Evolutionary conservation across 2,888 invertebrate species (phyloP).

Genomic region (Spisula solida): DNA sequence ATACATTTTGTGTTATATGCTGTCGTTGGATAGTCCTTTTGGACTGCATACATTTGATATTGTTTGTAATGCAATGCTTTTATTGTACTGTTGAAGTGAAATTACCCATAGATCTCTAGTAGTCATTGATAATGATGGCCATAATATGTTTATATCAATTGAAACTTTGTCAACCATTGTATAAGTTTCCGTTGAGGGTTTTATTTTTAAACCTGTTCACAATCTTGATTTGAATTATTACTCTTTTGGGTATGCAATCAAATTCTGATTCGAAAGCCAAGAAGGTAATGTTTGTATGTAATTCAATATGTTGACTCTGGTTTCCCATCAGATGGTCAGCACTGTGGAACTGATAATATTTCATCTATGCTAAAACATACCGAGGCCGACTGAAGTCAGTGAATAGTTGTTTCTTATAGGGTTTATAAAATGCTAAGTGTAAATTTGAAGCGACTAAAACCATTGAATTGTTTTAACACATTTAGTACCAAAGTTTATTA

Average conservation of each 20-base stretch:
- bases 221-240: neutral
- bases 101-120: neutral
- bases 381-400: neutral
- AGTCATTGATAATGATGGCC: neutral
- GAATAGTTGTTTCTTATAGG: neutral
- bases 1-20: neutral
- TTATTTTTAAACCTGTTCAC: neutral
- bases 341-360: neutral
- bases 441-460: too few relatives aligned
- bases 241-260: neutral
- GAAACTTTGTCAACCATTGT: too few relatives aligned
- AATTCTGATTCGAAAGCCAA: neutral
- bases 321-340: neutral
- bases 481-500: too few relatives aligned
- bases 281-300: neutral
- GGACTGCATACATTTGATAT: neutral
- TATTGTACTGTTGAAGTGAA: neutral
- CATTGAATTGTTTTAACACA: too few relatives aligned
- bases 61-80: slow-evolving; percentile 7
- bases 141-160: neutral
- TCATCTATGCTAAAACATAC: neutral
- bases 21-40: neutral
- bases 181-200: neutral
- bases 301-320: neutral
- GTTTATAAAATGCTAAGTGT: too few relatives aligned